Conservation (phyloP, 1,140 invertebrate species). For the Chymomyza costata region DNA sequence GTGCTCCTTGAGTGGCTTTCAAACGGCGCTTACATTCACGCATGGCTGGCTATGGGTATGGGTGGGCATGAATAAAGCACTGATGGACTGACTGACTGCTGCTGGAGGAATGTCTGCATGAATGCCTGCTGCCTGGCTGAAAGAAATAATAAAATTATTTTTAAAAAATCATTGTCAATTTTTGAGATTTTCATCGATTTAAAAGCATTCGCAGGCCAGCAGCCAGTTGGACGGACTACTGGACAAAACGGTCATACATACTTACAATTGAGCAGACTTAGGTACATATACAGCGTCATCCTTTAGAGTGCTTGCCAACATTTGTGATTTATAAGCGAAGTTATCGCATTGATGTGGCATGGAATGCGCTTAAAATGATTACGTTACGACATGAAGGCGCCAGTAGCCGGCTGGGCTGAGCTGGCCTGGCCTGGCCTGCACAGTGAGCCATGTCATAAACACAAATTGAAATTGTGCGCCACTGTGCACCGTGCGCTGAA, state of each 20-base stretch:
- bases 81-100: conserved; percentile 44
- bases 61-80: too few species aligned
- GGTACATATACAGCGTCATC: conserved; percentile 2
- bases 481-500: neutral
- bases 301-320: conserved; percentile 21
- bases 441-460: too few species aligned
- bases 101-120: conserved; percentile 37
- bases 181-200: conserved; percentile 63
- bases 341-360: conserved; percentile 45
- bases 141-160: conserved; percentile 73
- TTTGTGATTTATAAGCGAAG: conserved; percentile 70
- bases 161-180: conserved; percentile 71
- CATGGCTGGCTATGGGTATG: conserved; percentile 29
- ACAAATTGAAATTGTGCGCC: too few species aligned
- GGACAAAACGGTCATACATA: too few species aligned
- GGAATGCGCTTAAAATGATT: conserved; percentile 60
- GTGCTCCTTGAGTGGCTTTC: conserved; percentile 51
- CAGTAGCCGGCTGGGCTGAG: neutral
- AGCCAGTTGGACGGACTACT: too few species aligned
- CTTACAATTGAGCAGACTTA: neutral
- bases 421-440: neutral
- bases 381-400: conserved; percentile 21
- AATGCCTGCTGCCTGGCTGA: conserved; percentile 52
- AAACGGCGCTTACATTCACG: conserved; percentile 59
- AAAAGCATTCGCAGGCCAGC: conserved; percentile 42